phyloP scores from a whole-genome alignment of 2,797 vertebrate genomes.

The Darevskia nairensis region DNA sequence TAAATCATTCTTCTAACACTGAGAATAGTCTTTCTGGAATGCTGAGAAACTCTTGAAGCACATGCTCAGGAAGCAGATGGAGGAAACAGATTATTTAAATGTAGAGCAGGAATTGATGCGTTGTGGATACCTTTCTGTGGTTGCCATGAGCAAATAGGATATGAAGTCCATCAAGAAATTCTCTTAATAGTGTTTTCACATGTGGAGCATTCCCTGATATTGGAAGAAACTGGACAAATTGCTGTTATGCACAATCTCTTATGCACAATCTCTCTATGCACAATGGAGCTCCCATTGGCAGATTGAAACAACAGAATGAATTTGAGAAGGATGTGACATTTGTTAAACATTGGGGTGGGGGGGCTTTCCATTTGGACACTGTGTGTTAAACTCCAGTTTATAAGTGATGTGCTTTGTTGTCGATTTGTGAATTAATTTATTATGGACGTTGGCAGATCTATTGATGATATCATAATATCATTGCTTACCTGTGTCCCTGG shows the following conservation, averaged over 20 bases:
- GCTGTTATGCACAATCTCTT: neutral
- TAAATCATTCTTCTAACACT: neutral
- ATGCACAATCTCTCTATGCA: neutral
- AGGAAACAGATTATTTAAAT: conserved; percentile 28
- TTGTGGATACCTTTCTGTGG: conserved; percentile 2
- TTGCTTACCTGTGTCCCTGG: neutral
- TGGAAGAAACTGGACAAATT: neutral
- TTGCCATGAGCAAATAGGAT: neutral
- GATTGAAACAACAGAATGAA: neutral
- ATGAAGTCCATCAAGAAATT: neutral
- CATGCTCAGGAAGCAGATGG: conserved; percentile 24
- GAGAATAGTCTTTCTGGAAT: conserved; percentile 3
- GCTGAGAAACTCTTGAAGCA: conserved; percentile 10
- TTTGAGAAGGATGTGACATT: neutral
- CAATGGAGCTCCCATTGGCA: neutral
- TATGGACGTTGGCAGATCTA: neutral
- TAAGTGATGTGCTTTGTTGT: neutral
- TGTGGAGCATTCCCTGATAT: neutral
- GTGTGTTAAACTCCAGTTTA: neutral
- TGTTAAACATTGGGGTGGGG: neutral
- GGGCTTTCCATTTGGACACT: neutral
- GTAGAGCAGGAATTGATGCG: conserved; percentile 13
- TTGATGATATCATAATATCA: neutral
- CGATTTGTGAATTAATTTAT: neutral
- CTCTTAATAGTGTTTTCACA: conserved; percentile 2